Evolutionary conservation across 2,888 invertebrate genomes (phyloP).

Genomic region (Acleris emargana): DNA sequence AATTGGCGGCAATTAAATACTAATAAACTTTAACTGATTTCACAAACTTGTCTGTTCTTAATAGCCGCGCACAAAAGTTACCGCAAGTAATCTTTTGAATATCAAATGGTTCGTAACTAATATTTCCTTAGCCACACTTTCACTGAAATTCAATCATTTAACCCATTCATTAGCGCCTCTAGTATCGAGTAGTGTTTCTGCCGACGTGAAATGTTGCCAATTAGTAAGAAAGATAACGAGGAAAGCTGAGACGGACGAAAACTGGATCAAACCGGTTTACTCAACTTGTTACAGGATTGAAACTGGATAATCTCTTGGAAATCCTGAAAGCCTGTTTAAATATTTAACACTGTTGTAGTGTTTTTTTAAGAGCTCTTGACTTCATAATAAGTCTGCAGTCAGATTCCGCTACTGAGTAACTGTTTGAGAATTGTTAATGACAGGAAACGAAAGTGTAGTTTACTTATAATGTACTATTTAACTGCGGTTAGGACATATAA

Average conservation of each 20-base stretch:
- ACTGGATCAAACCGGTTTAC: slow-evolving; percentile 28
- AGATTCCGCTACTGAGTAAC: neutral
- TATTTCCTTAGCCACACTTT: neutral
- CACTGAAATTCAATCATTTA: slow-evolving; percentile 1
- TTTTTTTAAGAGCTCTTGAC: neutral
- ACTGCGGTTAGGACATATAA: too few species aligned
- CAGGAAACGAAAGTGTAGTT: too few species aligned
- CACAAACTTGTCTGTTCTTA: too few species aligned
- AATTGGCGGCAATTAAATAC: too few species aligned
- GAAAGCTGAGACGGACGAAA: slow-evolving; percentile 14
- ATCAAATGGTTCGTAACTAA: neutral
- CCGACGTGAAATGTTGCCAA: slow-evolving; percentile 18
- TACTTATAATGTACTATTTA: too few species aligned
- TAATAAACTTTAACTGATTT: too few species aligned
- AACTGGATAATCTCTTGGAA: slow-evolving; percentile 20
- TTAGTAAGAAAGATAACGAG: slow-evolving; percentile 25
- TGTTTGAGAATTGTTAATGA: too few species aligned
- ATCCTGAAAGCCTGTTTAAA: slow-evolving; percentile 1
- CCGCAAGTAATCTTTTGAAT: too few species aligned
- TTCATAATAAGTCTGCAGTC: neutral
- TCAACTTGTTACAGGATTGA: slow-evolving; percentile 18
- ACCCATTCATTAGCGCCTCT: slow-evolving; percentile 1
- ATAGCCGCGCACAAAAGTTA: too few species aligned
- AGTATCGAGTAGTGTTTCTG: neutral
- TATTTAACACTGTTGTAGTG: neutral